These are phyloP conservation scores for Acromyrmex echinatior DNA, from an alignment of 1,140 invertebrate genomes.

Conservation along the genomic window DNA sequence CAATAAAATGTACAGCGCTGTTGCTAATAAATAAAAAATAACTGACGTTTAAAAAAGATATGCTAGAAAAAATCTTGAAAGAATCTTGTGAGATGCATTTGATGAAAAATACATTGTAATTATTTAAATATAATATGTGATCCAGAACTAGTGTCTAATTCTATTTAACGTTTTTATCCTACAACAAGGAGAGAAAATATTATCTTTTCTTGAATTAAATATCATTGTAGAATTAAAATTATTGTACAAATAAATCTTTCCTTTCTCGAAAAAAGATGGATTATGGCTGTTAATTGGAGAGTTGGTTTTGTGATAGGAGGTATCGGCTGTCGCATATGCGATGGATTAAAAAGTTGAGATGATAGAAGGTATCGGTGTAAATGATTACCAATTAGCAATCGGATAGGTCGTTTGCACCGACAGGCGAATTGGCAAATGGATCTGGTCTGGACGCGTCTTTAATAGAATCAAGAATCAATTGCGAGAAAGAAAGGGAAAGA, in stretches of 20 bases:
- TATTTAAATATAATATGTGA: too few relatives aligned
- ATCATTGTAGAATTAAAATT: not conserved
- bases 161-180: too few relatives aligned
- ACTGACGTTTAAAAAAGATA: too few relatives aligned
- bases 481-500: conserved; percentile 49
- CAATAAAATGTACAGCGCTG: too few relatives aligned
- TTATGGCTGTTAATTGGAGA: conserved; percentile 11
- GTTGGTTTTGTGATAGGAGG: conserved; percentile 4
- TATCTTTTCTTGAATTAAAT: not conserved
- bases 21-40: too few relatives aligned
- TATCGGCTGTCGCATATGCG: conserved; percentile 29
- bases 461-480: conserved; percentile 76
- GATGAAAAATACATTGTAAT: too few relatives aligned
- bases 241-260: not conserved
- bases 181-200: not conserved
- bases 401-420: conserved; percentile 4
- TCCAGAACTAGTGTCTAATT: too few relatives aligned
- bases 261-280: not conserved
- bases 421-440: not conserved
- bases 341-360: conserved; percentile 41
- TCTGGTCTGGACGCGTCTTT: conserved; percentile 63
- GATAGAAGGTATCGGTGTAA: conserved; percentile 11
- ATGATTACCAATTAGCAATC: conserved; percentile 51
- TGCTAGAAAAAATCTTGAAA: too few relatives aligned
- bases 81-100: too few relatives aligned